Base-by-base conservation (phyloP, 2,113 vertebrate genomes). In the Chaetodon trifascialis region DNA sequence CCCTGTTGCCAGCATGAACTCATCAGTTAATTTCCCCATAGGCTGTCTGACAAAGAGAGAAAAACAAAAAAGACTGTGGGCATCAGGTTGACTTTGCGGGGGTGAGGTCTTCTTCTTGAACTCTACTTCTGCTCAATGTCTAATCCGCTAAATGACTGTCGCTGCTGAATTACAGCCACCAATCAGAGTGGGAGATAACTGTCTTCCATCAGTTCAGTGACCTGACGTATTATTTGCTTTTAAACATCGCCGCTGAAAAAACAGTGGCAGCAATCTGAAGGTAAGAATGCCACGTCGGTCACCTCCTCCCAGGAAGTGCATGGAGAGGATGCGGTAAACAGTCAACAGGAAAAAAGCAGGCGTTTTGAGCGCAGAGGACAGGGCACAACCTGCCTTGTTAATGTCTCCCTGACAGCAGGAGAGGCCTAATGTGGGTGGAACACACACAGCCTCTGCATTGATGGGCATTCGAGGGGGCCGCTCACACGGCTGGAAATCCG, bases 1-100 rank as follows among this genome's bases (percentile, higher is more conserved):
- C 94, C 64, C 68, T 79, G 80, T 92, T 91, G 84, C 90, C 77
- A 73, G 86, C 86, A 75, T 89, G 91, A 89, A 82, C 89, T 92
- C 90, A 89, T 91, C 87, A 89, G 85, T 90, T 94, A 94, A 95
- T 94, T 94, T 93, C 92, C 92, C 93, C 81, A 79, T 16, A 89
- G 92, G 88, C 87, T 40, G 79, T 62, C 84, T 76, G 74, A 86
- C 80, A 88, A 86, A 88, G 77, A 85, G 67, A 90, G 82, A 84
- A 81, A 87, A 88, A 90, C 60, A 85, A 73, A 80, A 75, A 80
- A 86, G 77, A 73, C 75, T 81, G 67, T 52, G 85, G 80, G 76
- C 78, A 82, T 72, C 82, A 70, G 87, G 83, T 85, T 85, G 86
- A 88, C 79, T 88, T 76, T 64, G 83, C 36, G 64, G 79, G 82